These are phyloP conservation scores for Plectropomus leopardus DNA, from an alignment of 2,113 vertebrate species.

Conservation along the genomic window DNA sequence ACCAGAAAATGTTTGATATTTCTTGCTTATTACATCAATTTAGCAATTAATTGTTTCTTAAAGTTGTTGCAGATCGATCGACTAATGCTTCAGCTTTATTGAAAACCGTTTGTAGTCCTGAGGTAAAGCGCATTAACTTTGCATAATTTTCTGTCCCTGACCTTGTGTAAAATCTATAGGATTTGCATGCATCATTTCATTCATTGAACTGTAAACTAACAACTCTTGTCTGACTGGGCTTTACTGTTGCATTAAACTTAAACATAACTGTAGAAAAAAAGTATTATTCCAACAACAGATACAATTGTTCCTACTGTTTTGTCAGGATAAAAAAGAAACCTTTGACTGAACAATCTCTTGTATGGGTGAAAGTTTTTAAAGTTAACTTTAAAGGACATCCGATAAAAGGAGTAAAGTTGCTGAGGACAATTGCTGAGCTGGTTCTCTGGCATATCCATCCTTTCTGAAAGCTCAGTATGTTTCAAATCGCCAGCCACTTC, in stretches of 20 bases:
- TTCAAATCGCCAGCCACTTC: not conserved
- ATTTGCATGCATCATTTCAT: not conserved
- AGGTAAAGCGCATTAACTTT: not conserved
- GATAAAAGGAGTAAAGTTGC: not conserved
- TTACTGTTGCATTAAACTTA: not conserved
- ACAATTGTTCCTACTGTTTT: not conserved
- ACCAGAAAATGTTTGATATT: not conserved
- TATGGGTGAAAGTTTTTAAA: not conserved
- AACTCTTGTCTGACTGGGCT: not conserved
- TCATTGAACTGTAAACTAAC: not conserved
- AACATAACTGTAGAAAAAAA: not conserved
- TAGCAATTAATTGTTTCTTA: not conserved
- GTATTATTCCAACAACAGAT: not conserved
- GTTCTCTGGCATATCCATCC: too few species aligned
- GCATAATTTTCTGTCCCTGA: not conserved
- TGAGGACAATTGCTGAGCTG: not conserved
- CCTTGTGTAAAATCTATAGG: not conserved
- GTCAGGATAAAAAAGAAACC: not conserved
- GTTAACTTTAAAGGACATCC: not conserved
- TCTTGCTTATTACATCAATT: not conserved
- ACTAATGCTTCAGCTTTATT: not conserved
- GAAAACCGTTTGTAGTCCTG: not conserved
- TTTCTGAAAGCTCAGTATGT: not conserved
- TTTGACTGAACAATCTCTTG: not conserved
- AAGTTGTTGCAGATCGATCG: not conserved